Evolutionary conservation across 2,888 invertebrate genomes (phyloP).

Genomic region (Anodontia alba): DNA sequence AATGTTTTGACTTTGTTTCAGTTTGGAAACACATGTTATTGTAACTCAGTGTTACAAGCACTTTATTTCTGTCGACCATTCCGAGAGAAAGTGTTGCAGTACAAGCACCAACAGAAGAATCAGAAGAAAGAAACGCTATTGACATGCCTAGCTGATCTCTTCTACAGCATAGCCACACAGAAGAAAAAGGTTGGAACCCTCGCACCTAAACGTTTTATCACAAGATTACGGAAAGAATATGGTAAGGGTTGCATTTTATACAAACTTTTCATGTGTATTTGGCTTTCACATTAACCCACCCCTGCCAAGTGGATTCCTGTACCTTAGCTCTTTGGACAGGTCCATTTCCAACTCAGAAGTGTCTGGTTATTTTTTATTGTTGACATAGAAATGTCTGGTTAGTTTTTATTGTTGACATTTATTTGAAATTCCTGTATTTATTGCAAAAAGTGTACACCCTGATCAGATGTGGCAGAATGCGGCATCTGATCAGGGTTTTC

Average conservation of each 20-base stretch:
- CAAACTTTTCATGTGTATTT: not conserved
- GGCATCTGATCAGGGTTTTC: no score
- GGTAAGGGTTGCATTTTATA: constrained; percentile 87
- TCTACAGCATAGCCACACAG: constrained; percentile 99
- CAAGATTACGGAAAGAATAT: constrained; percentile 98
- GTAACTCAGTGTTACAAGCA: constrained; percentile 99
- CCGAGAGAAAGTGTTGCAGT: constrained; percentile 98
- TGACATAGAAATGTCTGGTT: no score
- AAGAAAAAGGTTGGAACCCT: constrained; percentile 99
- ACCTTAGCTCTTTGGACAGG: no score
- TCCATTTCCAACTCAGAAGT: not conserved
- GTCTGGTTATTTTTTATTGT: not conserved
- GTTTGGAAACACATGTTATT: constrained; percentile 99
- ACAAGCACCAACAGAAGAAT: constrained; percentile 89
- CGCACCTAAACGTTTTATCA: constrained; percentile 99
- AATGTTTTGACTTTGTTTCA: constrained; percentile 81
- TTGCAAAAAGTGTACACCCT: no score
- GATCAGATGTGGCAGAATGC: no score
- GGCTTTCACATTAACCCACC: not conserved
- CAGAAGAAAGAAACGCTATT: constrained; percentile 95
- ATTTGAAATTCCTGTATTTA: no score
- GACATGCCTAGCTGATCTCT: constrained; percentile 98
- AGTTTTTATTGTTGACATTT: no score
- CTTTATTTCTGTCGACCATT: constrained; percentile 99
- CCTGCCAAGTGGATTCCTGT: not conserved